Evolutionary conservation across 1,140 invertebrate genomes (phyloP), one percentile per base, ranked within the genome.

Genomic region (Gonatopus flavifemur): DNA sequence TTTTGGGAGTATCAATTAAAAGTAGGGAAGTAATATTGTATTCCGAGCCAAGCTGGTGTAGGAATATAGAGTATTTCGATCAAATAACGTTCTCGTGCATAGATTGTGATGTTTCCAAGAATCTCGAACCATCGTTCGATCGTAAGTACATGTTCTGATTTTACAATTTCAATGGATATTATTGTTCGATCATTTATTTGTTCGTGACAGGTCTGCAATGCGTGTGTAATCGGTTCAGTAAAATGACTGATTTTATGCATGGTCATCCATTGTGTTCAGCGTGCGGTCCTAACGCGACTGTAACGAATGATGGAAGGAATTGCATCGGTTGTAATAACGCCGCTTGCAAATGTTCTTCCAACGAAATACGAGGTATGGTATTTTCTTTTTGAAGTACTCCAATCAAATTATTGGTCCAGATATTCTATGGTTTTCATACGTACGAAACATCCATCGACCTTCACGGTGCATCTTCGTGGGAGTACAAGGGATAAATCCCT

Each of bases 301-400:
- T 67, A 6, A 75, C 70, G 7, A 48, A 40, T 13, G 73, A 79
- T 62, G 57, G 63, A 49, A 52, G 51, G 42, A 56, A 70, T 28
- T 81, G 79, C 44, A 57, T 80, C 25, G 7, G 51, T 12, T 80
- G 77, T 53, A 49, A 53, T 25, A 60, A 59, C 36, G 41, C 39
- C 19, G 56, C 37, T 13, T 79, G 76, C 54, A 56, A 55, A 30
- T 79, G 75, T 55, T 56, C 49, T 3, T 15, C 39, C 18, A 75
- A 74, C 32, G 54, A 72, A 58, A 72, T 76, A 50, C 65, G 62
- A 71, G 51, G 76, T 78, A 67, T n/a, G n/a, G n/a, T n/a, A n/a
- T n/a, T n/a, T n/a, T n/a, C n/a, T n/a, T n/a, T n/a, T n/a, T n/a
- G n/a, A n/a, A n/a, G n/a, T n/a, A n/a, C n/a, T n/a, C n/a, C n/a